Evolutionary conservation across 35 echinoderm and acorn worm genomes (phyloP).

Genomic region (Diadema setosum): DNA sequence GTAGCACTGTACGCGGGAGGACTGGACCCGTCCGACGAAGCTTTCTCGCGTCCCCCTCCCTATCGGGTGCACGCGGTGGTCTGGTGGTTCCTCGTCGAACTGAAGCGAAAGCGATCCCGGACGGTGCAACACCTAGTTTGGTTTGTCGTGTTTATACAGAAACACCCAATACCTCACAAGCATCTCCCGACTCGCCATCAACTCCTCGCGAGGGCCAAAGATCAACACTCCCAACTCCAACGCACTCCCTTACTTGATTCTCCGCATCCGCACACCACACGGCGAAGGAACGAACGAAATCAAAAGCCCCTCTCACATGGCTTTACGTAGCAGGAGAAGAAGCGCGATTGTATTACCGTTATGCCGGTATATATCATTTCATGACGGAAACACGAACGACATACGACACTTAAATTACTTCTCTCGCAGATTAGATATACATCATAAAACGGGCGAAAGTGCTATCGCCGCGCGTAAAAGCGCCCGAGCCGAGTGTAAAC

Average conservation of each 20-base stretch:
- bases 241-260: too few relatives aligned
- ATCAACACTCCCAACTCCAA: not conserved
- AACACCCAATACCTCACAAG: not conserved
- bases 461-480: not conserved
- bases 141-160: not conserved
- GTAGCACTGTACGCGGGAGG: too few relatives aligned
- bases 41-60: too few relatives aligned
- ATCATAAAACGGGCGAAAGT: conserved; percentile 11
- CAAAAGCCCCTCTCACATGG: not conserved
- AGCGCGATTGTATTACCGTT: not conserved
- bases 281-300: too few relatives aligned
- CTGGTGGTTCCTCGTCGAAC: not conserved
- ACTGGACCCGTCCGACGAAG: too few relatives aligned
- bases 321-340: not conserved
- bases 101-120: not conserved
- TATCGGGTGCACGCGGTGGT: not conserved
- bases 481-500: not conserved
- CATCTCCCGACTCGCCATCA: not conserved
- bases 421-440: not conserved
- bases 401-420: not conserved
- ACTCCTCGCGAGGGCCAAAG: not conserved
- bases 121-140: not conserved
- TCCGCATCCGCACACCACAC: too few relatives aligned
- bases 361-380: not conserved
- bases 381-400: not conserved